Base-by-base conservation (phyloP, 2,797 vertebrate species). In the Limosa lapponica region DNA sequence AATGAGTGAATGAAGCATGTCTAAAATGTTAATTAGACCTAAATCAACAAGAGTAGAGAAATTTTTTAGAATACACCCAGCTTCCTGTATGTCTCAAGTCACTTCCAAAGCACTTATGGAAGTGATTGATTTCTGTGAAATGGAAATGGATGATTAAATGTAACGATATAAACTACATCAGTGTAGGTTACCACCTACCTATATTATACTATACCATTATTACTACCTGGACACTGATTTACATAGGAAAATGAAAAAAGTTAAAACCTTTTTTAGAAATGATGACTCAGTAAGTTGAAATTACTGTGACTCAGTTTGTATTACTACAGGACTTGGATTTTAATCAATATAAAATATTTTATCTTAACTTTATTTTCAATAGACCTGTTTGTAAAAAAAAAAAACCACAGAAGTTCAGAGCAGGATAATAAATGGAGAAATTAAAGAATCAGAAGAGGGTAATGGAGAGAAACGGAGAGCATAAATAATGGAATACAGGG, bases 91-190 rank as follows among this genome's bases (percentile, higher is more conserved):
- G 88, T 78, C 23, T 75, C 24, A 52, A 43, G 36, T 82, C 13
- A 36, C 6, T 72, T 82, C 30, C 9, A 62, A 81, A 86, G 13
- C 34, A 65, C 14, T 73, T 41, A 30, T 1, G 6, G 13, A 78
- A 83, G 11, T 13, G 48, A 55, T 8, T 28, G 16, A 67, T 44
- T 86, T 89, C 24, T 65, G 20, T 78, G 34, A 90, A 59, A 57
- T 27, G 46, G 46, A 85, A 88, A 71, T 23, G 13, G 4, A 23
- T 44, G 1, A 14, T 48, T 87, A 75, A 69, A 84, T 71, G 24
- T 58, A 66, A 66, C 0, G 3, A 36, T 44, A n/a, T 10, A 77
- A 70, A 69, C 8, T 51, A n/a, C 43, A 37, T 7, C 0, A 0
- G 16, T 49, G 16, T 49, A 57, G 41, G 27, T 27, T 69, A 49